Evolutionary conservation across 2,113 vertebrate genomes (phyloP), one percentile per base, ranked within the genome.

Genomic region (Pomatostomus ruficeps): DNA sequence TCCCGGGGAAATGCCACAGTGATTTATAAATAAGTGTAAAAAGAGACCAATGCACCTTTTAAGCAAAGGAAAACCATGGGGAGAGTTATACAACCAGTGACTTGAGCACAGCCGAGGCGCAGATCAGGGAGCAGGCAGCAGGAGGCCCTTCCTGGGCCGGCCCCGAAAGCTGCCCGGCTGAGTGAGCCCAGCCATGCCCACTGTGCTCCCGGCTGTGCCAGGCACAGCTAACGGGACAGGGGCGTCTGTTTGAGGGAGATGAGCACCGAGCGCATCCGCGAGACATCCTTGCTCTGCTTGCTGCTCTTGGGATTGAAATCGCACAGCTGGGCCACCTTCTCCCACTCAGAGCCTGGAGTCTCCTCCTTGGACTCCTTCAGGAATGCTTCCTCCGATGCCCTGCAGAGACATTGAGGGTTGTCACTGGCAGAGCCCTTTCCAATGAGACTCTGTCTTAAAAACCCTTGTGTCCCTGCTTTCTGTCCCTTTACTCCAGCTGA

Each of bases 271-370:
- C 99, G 99, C 99, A 99, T 99, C 76, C 99, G 98, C 1, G 99
- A 99, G 77, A 99, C 99, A 33, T 99, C 99, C 98, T 99, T 99
- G 67, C 98, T 99, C 95, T 99, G 99, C 98, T 99, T 99, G 99
- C 99, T 99, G 98, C 99, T 99, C 98, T 99, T 99, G 76, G 99
- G 99, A 77, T 99, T 99, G 98, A 99, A 99, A 97, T 99, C 99
- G 51, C 99, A 99, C 68, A 99, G 99, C 51, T 99, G 98, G 38
- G 99, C 99, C 81, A 99, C 99, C 91, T 99, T 98, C 95, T 99
- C 99, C 99, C 99, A 99, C 94, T 99, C 99, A 1, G 99, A 98
- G 84, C 99, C 99, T 0, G 99, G 98, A 20, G 97, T 98, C 75
- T 99, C 99, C 82, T 99, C 98, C 73, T 99, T 98, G 54, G 96